A percentile compares a stretch with the other conserved stretches of the same genome.
Conservation (phyloP, 2,888 invertebrate species). For the Temnothorax unifasciatus region DNA sequence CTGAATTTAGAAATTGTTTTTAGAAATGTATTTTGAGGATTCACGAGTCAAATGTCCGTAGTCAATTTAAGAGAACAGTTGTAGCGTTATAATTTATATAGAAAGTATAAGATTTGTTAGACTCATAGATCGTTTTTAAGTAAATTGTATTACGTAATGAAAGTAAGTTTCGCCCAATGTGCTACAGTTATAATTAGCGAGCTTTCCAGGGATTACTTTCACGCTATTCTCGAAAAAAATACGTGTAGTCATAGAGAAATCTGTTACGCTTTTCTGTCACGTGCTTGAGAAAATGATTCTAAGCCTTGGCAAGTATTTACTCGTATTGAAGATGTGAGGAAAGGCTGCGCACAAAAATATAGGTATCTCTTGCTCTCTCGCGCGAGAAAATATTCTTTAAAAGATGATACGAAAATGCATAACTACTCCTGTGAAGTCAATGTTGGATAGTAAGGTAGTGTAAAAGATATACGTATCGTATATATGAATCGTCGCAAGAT, state of each 20-base stretch:
- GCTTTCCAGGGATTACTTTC: conserved; percentile 11
- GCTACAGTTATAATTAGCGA: conserved; percentile 8
- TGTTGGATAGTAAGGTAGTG: conserved; percentile 79
- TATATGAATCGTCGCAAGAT: conserved; percentile 61
- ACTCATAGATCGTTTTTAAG: background rate
- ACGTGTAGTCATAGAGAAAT: background rate
- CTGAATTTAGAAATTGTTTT: conserved; percentile 43
- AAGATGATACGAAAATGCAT: conserved; percentile 71
- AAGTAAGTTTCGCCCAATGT: conserved; percentile 34
- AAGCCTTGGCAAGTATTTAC: conserved; percentile 27
- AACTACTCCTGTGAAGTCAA: conserved; percentile 85
- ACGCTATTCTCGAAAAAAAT: background rate
- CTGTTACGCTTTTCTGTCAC: background rate
- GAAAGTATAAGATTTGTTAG: conserved; percentile 20
- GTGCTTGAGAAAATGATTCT: background rate
- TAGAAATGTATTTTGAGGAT: conserved; percentile 64
- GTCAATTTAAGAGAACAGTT: conserved; percentile 70
- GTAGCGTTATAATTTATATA: conserved; percentile 24
- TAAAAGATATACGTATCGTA: conserved; percentile 42
- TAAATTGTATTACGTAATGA: conserved; percentile 33
- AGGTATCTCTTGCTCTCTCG: conserved; percentile 59
- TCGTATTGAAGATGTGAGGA: conserved; percentile 62
- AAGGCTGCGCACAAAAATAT: conserved; percentile 81
- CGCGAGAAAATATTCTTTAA: conserved; percentile 68
- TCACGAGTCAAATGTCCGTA: conserved; percentile 73